Evolutionary conservation across 2,113 vertebrate genomes (phyloP), one percentile per base, ranked within the genome.

Genomic region (Hepsetus odoe): DNA sequence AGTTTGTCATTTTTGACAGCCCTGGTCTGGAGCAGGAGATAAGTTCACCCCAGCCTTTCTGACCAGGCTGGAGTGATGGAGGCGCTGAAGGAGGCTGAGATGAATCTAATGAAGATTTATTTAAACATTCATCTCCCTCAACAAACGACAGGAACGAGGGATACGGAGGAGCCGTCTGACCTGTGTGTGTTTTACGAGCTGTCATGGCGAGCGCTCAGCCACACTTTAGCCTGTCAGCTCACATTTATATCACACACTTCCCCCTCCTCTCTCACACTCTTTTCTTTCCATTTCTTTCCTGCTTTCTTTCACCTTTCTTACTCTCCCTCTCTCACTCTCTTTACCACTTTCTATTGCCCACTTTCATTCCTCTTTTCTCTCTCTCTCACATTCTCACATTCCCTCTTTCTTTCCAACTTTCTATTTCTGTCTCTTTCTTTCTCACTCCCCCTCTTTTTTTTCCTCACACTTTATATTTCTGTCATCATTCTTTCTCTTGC

Each of bases 41-140:
- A 3, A 9, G 44, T 14, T 16, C 13, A 12, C 49, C 22, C 18
- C 2, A 53, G 49, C 49, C 22, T n/a, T 53, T 53, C 49, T 8
- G 9, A 18, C 46, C 1, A 5, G 49, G 12, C 51, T 55, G 51
- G 11, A 24, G 7, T 18, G 18, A 9, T 24, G 51, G 11, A 22
- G 20, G 51, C 24, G 51, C 22, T 55, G 18, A 49, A 18, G 14
- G 24, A 58, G 24, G 30, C 42, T 5, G 66, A 9, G 38, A 13
- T 38, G 32, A 58, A 44, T 44, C 35, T 7, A 56, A 69, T 42
- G 38, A 69, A 56, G 65, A 77, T 68, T 69, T 9, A 59, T 77
- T 44, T 67, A 12, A 26, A 32, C n/a, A 11, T 32, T 20, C 40
- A 38, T 35, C 26, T 56, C n/a, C n/a, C 51, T 55, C 51, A n/a